These are phyloP conservation scores for Meandrina meandrites DNA, from an alignment of 92 coral and sea anemone genomes.

Conservation along the genomic window DNA sequence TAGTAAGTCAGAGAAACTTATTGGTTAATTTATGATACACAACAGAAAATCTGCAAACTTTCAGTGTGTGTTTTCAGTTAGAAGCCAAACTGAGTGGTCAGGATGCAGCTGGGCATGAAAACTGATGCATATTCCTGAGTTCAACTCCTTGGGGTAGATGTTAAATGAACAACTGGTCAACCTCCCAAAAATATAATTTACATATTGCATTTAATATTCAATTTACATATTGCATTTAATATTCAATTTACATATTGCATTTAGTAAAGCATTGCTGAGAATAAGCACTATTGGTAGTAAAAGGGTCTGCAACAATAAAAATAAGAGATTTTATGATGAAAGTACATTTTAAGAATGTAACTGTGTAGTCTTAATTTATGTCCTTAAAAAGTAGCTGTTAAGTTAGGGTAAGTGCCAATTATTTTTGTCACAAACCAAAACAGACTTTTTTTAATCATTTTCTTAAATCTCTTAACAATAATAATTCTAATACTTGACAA, in stretches of 20 bases:
- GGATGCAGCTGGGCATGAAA: neutral
- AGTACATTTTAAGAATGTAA: neutral
- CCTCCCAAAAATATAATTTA: too few species aligned
- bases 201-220: too few species aligned
- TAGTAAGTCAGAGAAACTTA: neutral
- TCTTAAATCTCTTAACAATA: neutral
- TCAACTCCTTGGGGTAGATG: too few species aligned
- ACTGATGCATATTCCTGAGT: neutral
- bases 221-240: too few species aligned
- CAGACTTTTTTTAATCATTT: neutral
- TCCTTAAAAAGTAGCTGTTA: neutral
- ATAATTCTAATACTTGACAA: neutral
- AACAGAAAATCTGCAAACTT: neutral
- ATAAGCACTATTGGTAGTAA: too few species aligned
- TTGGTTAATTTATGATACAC: neutral
- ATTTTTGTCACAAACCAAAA: neutral
- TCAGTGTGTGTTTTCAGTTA: neutral
- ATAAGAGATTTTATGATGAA: too few species aligned
- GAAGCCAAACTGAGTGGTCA: too few species aligned
- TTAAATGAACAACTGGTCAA: too few species aligned
- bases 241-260: too few species aligned
- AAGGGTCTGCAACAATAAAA: too few species aligned
- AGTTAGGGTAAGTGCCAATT: neutral
- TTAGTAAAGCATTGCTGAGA: too few species aligned
- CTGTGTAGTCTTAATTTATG: too few species aligned